A percentile compares a stretch with the other conserved stretches of the same genome.
Evolutionary conservation across 2,888 invertebrate genomes (phyloP).

Genomic region (Scaeva pyrastri): DNA sequence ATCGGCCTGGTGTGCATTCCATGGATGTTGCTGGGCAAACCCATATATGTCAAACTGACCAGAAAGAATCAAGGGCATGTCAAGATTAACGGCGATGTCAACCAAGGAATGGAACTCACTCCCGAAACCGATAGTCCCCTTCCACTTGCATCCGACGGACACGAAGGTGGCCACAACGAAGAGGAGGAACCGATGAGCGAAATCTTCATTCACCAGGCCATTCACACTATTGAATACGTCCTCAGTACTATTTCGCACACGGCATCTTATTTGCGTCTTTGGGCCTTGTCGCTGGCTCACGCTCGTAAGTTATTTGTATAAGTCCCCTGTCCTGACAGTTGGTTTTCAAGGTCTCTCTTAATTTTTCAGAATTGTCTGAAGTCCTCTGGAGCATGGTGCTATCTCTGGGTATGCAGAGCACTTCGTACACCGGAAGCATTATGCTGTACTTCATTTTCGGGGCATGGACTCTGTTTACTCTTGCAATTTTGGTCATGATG

Average conservation of each 20-base stretch:
- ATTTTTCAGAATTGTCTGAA: slow-evolving; percentile 91
- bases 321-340: too few relatives aligned
- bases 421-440: slow-evolving; percentile 88
- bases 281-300: slow-evolving; percentile 98
- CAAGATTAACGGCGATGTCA: slow-evolving; percentile 87
- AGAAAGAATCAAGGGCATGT: slow-evolving; percentile 85
- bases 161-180: slow-evolving; percentile 80
- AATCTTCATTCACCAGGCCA: slow-evolving; percentile 95
- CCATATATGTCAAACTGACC: slow-evolving; percentile 88
- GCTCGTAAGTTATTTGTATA: slow-evolving; percentile 88
- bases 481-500: slow-evolving; percentile 98
- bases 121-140: slow-evolving; percentile 82
- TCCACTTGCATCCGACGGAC: slow-evolving; percentile 78
- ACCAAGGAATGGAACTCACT: slow-evolving; percentile 88
- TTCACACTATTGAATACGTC: slow-evolving; percentile 98
- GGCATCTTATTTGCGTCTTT: slow-evolving; percentile 96
- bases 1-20: slow-evolving; percentile 94
- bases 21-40: slow-evolving; percentile 97
- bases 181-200: slow-evolving; percentile 91
- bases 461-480: slow-evolving; percentile 95
- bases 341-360: not conserved
- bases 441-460: slow-evolving; percentile 93
- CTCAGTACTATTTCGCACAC: slow-evolving; percentile 98
- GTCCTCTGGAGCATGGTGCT: slow-evolving; percentile 98
- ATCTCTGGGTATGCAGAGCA: slow-evolving; percentile 87